These are phyloP conservation scores for Cryptocheilus praepositus DNA, from an alignment of 2,888 invertebrate species.

Conservation along the genomic window DNA sequence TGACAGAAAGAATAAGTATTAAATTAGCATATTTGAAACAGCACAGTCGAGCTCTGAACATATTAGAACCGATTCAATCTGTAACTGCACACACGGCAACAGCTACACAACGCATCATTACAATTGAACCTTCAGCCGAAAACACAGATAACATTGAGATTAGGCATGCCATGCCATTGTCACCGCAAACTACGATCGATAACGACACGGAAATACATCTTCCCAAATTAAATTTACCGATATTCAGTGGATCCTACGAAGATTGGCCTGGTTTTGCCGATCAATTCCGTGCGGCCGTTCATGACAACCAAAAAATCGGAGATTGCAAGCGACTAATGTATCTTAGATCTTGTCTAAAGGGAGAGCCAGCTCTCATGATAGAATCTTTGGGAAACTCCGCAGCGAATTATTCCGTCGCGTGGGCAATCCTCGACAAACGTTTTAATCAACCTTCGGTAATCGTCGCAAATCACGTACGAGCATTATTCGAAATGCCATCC, in stretches of 20 bases:
- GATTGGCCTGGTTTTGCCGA: background rate
- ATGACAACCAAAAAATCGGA: slow-evolving; percentile 2
- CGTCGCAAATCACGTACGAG: slow-evolving; percentile 5
- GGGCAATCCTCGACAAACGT: slow-evolving; percentile 1
- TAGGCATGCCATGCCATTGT: too few species aligned
- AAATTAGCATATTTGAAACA: background rate
- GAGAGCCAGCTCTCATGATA: background rate
- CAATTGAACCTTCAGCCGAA: background rate
- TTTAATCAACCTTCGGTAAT: slow-evolving; percentile 15
- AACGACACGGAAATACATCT: background rate
- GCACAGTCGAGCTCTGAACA: background rate
- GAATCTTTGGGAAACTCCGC: slow-evolving; percentile 11
- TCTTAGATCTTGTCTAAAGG: slow-evolving; percentile 11
- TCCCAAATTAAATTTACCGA: slow-evolving; percentile 8
- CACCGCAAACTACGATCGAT: background rate
- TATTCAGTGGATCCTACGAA: slow-evolving; percentile 3
- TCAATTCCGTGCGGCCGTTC: slow-evolving; percentile 7
- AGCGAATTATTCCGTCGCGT: slow-evolving; percentile 12
- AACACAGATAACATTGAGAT: too few species aligned
- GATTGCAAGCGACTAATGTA: slow-evolving; percentile 16
- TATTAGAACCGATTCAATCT: too few species aligned
- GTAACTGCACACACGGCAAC: too few species aligned
- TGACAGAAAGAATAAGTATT: background rate
- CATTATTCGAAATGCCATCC: background rate
- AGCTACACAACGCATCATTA: background rate